Evolutionary conservation across 2,888 invertebrate species (phyloP).

Genomic region (Agrochola macilenta): DNA sequence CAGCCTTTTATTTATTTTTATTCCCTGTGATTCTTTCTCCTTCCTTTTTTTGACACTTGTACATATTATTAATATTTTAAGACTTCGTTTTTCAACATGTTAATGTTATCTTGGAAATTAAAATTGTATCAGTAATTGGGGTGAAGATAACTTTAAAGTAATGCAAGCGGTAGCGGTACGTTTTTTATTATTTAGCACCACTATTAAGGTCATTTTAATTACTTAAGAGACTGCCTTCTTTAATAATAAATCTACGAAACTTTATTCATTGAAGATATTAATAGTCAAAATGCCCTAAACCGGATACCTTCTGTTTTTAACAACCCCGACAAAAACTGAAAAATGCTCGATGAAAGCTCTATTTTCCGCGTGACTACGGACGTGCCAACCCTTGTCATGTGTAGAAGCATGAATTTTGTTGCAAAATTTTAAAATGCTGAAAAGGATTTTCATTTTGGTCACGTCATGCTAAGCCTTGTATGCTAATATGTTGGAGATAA

Average conservation of each 20-base stretch:
- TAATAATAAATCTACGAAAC: too few relatives aligned
- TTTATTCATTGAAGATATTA: background rate
- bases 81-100: too few relatives aligned
- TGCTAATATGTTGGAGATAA: slow-evolving; percentile 51
- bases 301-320: background rate
- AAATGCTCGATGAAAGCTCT: slow-evolving; percentile 19
- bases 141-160: too few relatives aligned
- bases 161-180: too few relatives aligned
- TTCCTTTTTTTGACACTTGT: too few relatives aligned
- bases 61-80: too few relatives aligned
- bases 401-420: slow-evolving; percentile 51
- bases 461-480: slow-evolving; percentile 53
- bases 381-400: slow-evolving; percentile 51
- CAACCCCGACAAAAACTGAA: background rate
- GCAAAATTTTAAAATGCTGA: slow-evolving; percentile 56
- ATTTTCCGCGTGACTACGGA: slow-evolving; percentile 22
- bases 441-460: slow-evolving; percentile 56
- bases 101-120: too few relatives aligned
- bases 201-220: too few relatives aligned
- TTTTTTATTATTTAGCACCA: too few relatives aligned
- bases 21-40: too few relatives aligned
- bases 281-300: background rate
- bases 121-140: too few relatives aligned
- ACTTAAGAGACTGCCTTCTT: background rate
- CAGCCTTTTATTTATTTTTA: too few relatives aligned